These are phyloP conservation scores for Apamea sordens DNA, from an alignment of 2,888 invertebrate genomes.

Conservation along the genomic window DNA sequence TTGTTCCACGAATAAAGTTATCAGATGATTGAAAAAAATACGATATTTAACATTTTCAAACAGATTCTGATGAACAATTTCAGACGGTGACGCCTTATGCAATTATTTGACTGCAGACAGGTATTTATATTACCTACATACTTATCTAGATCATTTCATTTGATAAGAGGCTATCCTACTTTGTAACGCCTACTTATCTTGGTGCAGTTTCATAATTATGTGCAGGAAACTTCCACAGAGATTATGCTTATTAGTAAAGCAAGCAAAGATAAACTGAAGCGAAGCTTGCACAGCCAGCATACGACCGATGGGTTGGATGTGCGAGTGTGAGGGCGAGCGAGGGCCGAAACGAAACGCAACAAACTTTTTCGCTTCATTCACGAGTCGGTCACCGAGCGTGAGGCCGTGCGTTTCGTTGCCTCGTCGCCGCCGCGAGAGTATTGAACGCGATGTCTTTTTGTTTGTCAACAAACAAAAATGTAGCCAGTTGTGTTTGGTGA, in stretches of 20 bases:
- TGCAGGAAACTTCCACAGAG: conserved; percentile 53
- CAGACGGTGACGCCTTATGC: not conserved
- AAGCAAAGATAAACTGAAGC: conserved; percentile 52
- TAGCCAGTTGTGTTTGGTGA: conserved; percentile 75
- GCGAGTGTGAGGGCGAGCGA: conserved; percentile 18
- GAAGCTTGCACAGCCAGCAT: conserved; percentile 28
- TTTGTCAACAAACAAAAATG: conserved; percentile 84
- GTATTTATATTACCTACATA: conserved; percentile 31
- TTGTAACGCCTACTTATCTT: conserved; percentile 33
- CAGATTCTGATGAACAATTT: not conserved
- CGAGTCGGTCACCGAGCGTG: conserved; percentile 73
- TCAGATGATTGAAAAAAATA: too few relatives aligned
- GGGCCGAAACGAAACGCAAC: conserved; percentile 41
- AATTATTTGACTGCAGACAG: conserved; percentile 11
- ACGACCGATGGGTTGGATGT: conserved; percentile 19
- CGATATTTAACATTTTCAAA: not conserved
- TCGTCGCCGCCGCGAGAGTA: conserved; percentile 67
- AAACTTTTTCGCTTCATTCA: conserved; percentile 78
- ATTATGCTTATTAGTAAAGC: conserved; percentile 47
- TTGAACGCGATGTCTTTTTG: conserved; percentile 81
- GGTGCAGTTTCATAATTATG: conserved; percentile 44
- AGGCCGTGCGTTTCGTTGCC: conserved; percentile 71
- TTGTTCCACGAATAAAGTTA: too few relatives aligned
- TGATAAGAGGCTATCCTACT: conserved; percentile 43
- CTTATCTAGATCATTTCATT: conserved; percentile 40